phyloP scores from a whole-genome alignment of 2,888 invertebrate genomes.

The Macrosoma leucophasiata region DNA sequence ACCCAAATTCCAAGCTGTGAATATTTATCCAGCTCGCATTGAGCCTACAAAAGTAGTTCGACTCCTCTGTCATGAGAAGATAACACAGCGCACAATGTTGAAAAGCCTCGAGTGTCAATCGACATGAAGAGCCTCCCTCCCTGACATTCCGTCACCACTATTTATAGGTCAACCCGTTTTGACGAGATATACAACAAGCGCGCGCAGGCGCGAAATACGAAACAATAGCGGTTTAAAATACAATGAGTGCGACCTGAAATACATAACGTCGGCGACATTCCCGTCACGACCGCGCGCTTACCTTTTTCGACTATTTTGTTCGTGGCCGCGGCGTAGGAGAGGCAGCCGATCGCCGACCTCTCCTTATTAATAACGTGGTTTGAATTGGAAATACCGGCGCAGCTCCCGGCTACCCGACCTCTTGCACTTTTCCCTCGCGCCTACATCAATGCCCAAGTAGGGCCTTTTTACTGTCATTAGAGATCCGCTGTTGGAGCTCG shows the following conservation, averaged over 20 bases:
- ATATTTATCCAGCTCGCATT: too few relatives aligned
- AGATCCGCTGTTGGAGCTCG: too few relatives aligned
- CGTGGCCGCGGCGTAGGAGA: conserved; percentile 37
- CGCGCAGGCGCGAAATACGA: conserved; percentile 64
- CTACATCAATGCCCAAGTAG: conserved; percentile 26
- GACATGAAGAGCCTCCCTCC: too few relatives aligned
- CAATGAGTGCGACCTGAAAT: conserved; percentile 67
- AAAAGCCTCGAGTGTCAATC: too few relatives aligned
- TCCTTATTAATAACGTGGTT: conserved; percentile 67
- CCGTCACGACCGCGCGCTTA: conserved; percentile 65
- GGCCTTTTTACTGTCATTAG: conserved; percentile 18
- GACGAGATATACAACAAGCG: conserved; percentile 33
- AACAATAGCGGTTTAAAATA: conserved; percentile 72
- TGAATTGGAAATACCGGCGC: conserved; percentile 48
- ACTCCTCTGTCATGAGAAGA: too few relatives aligned
- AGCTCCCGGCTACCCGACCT: too few relatives aligned
- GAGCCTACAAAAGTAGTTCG: too few relatives aligned
- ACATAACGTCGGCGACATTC: conserved; percentile 64
- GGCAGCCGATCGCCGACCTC: conserved; percentile 48
- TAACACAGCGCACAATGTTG: too few relatives aligned
- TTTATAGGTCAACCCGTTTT: conserved; percentile 36
- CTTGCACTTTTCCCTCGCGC: conserved; percentile 27
- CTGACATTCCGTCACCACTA: too few relatives aligned
- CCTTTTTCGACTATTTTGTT: conserved; percentile 69
- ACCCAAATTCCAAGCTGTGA: too few relatives aligned